Base-by-base conservation (phyloP, 2,888 invertebrate genomes). In the Ophonus ardosiacus region DNA sequence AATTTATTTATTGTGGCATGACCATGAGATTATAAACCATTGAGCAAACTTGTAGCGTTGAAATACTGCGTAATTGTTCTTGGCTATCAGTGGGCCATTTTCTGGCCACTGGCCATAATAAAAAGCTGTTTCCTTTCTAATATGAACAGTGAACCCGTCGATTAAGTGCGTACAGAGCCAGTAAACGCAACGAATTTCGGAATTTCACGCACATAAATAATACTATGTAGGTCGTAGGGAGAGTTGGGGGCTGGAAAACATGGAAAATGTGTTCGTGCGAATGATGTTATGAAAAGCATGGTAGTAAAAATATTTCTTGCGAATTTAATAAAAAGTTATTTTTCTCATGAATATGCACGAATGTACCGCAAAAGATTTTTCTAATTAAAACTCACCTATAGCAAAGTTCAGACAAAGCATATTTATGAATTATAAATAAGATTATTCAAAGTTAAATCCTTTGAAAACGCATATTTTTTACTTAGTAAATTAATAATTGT, bases 61-160 rank as follows among this genome's bases (percentile, higher is more conserved):
- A 31, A 31, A 31, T 4, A 31, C 3, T 31, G 31, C 31, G 5
- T 31, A 31, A 31, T 4, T 31, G 31, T 31, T 31, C 31, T 31
- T 31, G 0, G 31, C 31, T 31, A 31, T 31, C 5, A 31, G 31
- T 31, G 2, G 31, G 31, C 61, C 21, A 21, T 18, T 61, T 61
- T 18, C 61, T 10, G 10, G 5, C 10, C 61, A 21, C 18, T 21
- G 24, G 56, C 56, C 57, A 24, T 78, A 24, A 78, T 51, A 56
- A 78, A 78, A 78, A 18, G 57, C 56, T 5, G 43, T 76, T 31
- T 78, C 56, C 5, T 17, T 18, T 78, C 78, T 51, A 56, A 78
- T 56, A 51, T 78, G 57, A 78, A 18, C 78, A 57, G 57, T 56
- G 43, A 78, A 78, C 57, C 43, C 24, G 78, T 57, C 78, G 78